Percentiles rank a stretch among this genome's conserved stretches.
Evolutionary conservation across 2,113 vertebrate genomes (phyloP).

Genomic region (Pantherophis guttatus): DNA sequence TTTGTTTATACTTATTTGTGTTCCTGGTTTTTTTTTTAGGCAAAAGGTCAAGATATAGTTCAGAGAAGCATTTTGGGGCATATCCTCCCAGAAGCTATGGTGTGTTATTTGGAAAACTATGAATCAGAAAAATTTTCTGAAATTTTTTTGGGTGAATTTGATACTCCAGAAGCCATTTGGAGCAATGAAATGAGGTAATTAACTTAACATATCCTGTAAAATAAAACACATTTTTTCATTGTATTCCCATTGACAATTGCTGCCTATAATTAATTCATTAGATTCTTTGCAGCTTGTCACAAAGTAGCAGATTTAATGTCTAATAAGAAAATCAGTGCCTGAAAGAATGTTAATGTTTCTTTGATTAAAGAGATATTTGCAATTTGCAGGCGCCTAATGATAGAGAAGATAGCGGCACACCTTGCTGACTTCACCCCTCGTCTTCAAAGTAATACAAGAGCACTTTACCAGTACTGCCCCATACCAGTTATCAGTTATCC

Average conservation of each 20-base stretch:
- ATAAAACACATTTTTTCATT: not conserved
- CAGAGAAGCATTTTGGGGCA: constrained; percentile 95
- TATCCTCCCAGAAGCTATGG: constrained; percentile 96
- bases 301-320: not conserved
- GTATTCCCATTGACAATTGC: not conserved
- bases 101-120: constrained; percentile 98
- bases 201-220: not conserved
- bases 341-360: not conserved
- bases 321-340: not conserved
- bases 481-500: constrained; percentile 95
- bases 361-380: constrained; percentile 29
- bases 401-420: constrained; percentile 97
- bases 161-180: constrained; percentile 99
- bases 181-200: constrained; percentile 97
- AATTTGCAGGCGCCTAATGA: constrained; percentile 89
- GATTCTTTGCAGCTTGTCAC: not conserved
- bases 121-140: constrained; percentile 96
- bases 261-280: not conserved
- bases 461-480: constrained; percentile 97
- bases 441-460: constrained; percentile 96
- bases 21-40: constrained; percentile 65
- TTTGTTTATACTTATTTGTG: not conserved
- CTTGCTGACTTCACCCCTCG: constrained; percentile 96
- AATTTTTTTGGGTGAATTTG: constrained; percentile 98
- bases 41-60: constrained; percentile 92